Conservation (phyloP, 2,888 invertebrate species). For the Caenorhabditis zanzibari region DNA sequence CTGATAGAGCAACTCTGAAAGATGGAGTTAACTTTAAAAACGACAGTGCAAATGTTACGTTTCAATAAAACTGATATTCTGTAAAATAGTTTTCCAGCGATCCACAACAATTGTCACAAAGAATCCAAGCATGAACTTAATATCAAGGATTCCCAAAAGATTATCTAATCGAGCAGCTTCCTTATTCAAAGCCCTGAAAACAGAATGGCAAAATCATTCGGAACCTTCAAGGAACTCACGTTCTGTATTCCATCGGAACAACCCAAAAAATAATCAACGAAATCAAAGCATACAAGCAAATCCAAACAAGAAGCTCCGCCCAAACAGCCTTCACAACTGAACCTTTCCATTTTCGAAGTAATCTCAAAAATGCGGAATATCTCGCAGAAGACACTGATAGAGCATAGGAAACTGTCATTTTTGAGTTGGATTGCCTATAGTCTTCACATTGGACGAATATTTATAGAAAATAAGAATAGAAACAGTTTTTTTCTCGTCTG, state of each 20-base stretch:
- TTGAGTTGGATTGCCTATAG: not conserved
- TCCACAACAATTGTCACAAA: conserved; percentile 76
- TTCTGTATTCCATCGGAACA: conserved; percentile 27
- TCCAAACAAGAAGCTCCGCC: conserved; percentile 78
- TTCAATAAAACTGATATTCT: conserved; percentile 70
- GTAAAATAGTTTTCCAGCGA: conserved; percentile 70
- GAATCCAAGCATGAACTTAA: conserved; percentile 78
- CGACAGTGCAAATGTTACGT: conserved; percentile 38
- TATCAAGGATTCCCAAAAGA: conserved; percentile 69
- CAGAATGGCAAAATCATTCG: not conserved
- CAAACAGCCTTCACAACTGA: conserved; percentile 77
- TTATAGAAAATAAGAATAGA: conserved; percentile 23
- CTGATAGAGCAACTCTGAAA: conserved; percentile 68
- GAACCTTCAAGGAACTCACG: not conserved
- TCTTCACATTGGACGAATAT: conserved; percentile 12
- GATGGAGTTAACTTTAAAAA: not conserved
- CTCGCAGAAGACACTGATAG: conserved; percentile 76
- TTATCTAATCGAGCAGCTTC: conserved; percentile 63
- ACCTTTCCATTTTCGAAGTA: conserved; percentile 79
- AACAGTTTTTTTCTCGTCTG: conserved; percentile 15
- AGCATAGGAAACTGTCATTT: conserved; percentile 81
- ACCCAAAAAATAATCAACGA: conserved; percentile 69
- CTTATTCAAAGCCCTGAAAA: conserved; percentile 65
- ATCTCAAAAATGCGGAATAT: conserved; percentile 70
- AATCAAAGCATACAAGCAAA: conserved; percentile 70